Base-by-base conservation (phyloP, 2,888 invertebrate species). In the Meiosimyza decipiens region DNA sequence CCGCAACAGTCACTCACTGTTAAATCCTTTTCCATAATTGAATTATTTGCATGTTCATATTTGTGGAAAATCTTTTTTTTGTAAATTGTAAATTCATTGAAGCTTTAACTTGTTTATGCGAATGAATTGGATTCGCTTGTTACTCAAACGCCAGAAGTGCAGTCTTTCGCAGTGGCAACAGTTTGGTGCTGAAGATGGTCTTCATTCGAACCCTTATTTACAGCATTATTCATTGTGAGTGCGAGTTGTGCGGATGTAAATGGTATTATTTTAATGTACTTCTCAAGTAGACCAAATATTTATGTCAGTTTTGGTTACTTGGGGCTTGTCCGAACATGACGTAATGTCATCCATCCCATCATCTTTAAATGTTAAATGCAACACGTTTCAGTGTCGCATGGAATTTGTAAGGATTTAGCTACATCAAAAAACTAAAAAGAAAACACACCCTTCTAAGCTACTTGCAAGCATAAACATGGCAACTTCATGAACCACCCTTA, bases 31-130 rank as follows among this genome's bases (percentile, higher is more conserved):
- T 79, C 82, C 81, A 84, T 84, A 84, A 83, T 83, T 83, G 83
- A 77, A 83, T 80, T 82, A 83, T 82, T 80, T 79, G 80, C 81
- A 78, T 82, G 82, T 80, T 82, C 80, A 81, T 81, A 84, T 82
- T 84, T 82, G 77, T 64, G 72, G 70, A 74, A 76, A 73, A 73
- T 67, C 73, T 74, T 22, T 62, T 68, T 59, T 22, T 40, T 40
- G 40, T 40, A 65, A 65, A 70, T 70, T 68, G 22, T 50, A 52
- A 64, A 73, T 73, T 66, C 59, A 71, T 60, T 71, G 51, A 73
- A 73, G 73, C 57, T 71, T 49, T 51, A 64, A 28, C 50, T 22
- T 54, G 60, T 64, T 28, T 70, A 52, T 52, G 52, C 54, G 49
- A 66, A 52, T n/a, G 16, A 55, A 67, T 67, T 67, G 54, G 18